Evolutionary conservation across 2,113 vertebrate genomes (phyloP), one percentile per base, ranked within the genome.

Genomic region (Meleagris gallopavo): DNA sequence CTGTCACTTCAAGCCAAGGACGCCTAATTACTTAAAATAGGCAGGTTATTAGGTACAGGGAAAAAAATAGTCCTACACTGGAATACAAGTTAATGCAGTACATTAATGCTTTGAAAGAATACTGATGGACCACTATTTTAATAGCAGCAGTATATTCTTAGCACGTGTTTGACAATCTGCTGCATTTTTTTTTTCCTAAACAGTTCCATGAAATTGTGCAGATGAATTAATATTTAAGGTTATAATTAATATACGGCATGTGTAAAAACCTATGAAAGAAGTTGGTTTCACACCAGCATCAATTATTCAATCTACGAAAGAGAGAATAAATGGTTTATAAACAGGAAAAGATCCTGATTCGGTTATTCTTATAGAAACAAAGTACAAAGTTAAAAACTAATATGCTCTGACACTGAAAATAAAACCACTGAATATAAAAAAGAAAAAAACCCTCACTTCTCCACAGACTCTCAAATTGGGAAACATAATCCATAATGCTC

Each of bases 401-500:
- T 94, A 95, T 21, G 61, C 11, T 43, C 77, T 83, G 67, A 88
- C 64, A 52, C 61, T 30, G 62, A 89, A 77, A 54, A 65, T 74
- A 36, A 48, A 36, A 25, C 69, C 65, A 74, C 8, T 46, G 11
- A 76, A 34, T 55, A 87, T 83, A 22, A 13, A 25, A 32, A n/a
- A 66, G 10, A 2, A 34, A 1, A 67, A 0, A 5, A 7, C 15
- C 27, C 32, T 83, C 2, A 88, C 71, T 95, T 89, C 55, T 95
- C 29, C 65, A 93, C 62, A 96, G 75, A 92, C 73, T 90, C 80
- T 92, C 85, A 80, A 95, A 73, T 96, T 96, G 95, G 73, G 88
- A 96, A 97, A 96, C 78, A 93, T 88, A 96, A 97, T 97, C 95
- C 86, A 97, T 97, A 98, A 95, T 82, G 93, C 91, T 96, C 91